These are phyloP conservation scores for Melanaphis sacchari DNA, from an alignment of 1,140 invertebrate genomes.

Conservation along the genomic window DNA sequence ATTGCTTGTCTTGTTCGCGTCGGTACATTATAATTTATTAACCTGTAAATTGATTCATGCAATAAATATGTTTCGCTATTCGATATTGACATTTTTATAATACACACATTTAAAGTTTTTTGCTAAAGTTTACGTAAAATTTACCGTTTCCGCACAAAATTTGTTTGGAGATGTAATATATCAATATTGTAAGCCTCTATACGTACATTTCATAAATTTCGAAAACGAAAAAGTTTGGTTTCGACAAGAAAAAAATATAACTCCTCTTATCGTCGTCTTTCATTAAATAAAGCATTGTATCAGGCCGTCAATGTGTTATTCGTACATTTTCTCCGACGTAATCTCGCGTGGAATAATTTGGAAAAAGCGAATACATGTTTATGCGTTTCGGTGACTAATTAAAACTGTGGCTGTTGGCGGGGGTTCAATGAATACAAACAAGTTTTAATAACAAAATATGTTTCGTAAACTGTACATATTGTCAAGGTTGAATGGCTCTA, in stretches of 20 bases:
- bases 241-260: neutral
- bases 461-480: slow-evolving; percentile 10
- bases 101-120: neutral
- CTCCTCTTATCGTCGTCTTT: neutral
- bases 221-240: neutral
- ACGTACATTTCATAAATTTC: neutral
- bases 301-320: neutral
- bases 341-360: neutral
- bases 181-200: neutral
- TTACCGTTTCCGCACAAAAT: neutral
- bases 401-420: slow-evolving; percentile 5
- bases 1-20: no score
- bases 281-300: neutral
- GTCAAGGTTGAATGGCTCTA: slow-evolving; percentile 21
- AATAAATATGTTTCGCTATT: neutral
- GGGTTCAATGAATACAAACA: slow-evolving; percentile 15
- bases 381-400: neutral
- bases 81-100: neutral
- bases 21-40: no score
- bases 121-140: neutral
- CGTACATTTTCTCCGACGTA: neutral
- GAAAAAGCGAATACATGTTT: neutral
- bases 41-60: neutral
- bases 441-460: slow-evolving; percentile 21
- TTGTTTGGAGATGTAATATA: neutral